phyloP scores from a whole-genome alignment of 2,113 vertebrate genomes.

The Ovis aries region DNA sequence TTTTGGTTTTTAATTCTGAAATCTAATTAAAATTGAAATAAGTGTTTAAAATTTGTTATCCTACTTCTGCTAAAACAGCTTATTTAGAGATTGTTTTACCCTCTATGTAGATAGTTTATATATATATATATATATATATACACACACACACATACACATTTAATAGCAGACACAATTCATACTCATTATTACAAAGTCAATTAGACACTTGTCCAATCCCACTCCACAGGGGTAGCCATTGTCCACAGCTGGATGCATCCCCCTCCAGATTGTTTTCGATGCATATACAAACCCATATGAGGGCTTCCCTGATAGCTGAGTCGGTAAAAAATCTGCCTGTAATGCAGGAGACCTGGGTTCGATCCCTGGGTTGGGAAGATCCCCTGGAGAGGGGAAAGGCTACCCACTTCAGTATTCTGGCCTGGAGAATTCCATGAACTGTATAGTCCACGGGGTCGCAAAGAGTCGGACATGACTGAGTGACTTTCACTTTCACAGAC shows the following conservation, averaged over 20 bases:
- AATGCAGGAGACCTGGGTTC: not conserved
- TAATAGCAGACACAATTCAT: not conserved
- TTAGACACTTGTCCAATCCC: not conserved
- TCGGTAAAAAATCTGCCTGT: not conserved
- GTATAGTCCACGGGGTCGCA: fast-evolving
- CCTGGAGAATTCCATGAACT: not conserved
- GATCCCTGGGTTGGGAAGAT: not conserved
- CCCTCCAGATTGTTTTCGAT: not conserved
- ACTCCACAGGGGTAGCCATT: not conserved
- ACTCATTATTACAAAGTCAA: not conserved
- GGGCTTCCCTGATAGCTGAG: not conserved
- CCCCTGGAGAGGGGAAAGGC: not conserved
- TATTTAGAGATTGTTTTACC: not conserved
- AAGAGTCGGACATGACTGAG: not conserved
- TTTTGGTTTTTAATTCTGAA: slow-evolving; percentile 83
- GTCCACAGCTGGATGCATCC: not conserved
- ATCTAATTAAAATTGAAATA: slow-evolving; percentile 79
- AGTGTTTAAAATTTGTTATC: slow-evolving; percentile 23
- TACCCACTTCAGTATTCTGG: not conserved
- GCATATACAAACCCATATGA: not conserved
- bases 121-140: not conserved
- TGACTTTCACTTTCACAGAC: not conserved
- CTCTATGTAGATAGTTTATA: not conserved
- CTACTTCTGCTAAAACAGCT: slow-evolving; percentile 40
- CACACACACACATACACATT: not conserved